Evolutionary conservation across 2,113 vertebrate genomes (phyloP).

Genomic region (Psammodynastes pulverulentus): DNA sequence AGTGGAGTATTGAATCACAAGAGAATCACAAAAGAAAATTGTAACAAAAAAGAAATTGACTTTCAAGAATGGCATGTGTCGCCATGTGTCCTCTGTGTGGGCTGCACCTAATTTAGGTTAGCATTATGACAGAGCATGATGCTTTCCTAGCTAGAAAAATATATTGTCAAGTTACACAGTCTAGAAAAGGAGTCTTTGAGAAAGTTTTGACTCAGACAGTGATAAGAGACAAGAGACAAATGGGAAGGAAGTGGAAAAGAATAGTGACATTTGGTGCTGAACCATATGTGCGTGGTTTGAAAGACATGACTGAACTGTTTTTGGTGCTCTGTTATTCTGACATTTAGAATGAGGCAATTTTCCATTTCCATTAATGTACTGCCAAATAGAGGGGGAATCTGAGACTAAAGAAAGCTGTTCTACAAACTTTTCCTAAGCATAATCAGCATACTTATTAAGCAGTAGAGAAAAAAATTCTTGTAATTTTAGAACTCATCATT

Average conservation of each 20-base stretch:
- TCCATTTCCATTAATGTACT: slow-evolving; percentile 84
- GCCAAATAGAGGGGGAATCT: slow-evolving; percentile 79
- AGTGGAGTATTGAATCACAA: not conserved
- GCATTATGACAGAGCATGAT: not conserved
- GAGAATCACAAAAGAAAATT: not conserved
- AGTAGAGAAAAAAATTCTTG: slow-evolving; percentile 45
- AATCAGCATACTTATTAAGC: slow-evolving; percentile 70
- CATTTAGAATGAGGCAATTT: slow-evolving; percentile 84
- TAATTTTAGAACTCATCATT: slow-evolving; percentile 38
- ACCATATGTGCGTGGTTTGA: slow-evolving; percentile 85
- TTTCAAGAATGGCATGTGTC: not conserved
- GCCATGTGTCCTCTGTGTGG: slow-evolving; percentile 39
- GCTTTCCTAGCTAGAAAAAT: not conserved
- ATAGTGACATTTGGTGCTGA: slow-evolving; percentile 81
- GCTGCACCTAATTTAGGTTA: not conserved
- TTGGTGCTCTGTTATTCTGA: slow-evolving; percentile 84
- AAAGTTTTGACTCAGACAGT: slow-evolving; percentile 68
- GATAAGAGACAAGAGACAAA: slow-evolving; percentile 63
- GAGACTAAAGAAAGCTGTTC: slow-evolving; percentile 85
- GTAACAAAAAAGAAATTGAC: not conserved
- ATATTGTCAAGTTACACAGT: slow-evolving; percentile 47
- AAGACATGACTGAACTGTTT: slow-evolving; percentile 85
- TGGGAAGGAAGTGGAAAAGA: slow-evolving; percentile 68
- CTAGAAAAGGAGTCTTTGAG: slow-evolving; percentile 31
- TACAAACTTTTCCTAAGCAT: slow-evolving; percentile 74